phyloP scores from a whole-genome alignment of 2,113 vertebrate species.

The Hippoglossus stenolepis region DNA sequence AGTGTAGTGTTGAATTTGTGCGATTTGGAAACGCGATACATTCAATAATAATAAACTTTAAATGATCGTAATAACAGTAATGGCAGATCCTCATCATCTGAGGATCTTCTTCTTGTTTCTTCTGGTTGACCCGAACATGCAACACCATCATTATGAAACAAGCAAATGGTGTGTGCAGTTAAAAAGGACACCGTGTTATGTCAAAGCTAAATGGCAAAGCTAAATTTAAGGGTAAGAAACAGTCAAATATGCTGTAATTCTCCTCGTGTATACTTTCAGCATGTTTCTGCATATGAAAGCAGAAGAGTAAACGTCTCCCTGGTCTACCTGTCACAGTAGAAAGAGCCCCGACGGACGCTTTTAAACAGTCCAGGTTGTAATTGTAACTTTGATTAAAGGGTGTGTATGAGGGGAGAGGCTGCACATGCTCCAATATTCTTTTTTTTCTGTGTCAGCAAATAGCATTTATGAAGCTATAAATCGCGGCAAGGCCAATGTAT shows the following conservation, averaged over 20 bases:
- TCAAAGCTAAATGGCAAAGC: not conserved
- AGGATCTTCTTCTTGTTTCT: not conserved
- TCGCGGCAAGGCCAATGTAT: conserved; percentile 9
- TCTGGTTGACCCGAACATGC: not conserved
- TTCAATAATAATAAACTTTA: no score
- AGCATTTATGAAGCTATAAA: conserved; percentile 56
- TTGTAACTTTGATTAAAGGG: conserved; percentile 69
- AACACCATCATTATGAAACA: not conserved
- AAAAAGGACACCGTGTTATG: not conserved
- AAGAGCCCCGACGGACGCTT: not conserved
- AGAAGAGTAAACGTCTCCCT: not conserved
- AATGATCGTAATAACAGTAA: no score
- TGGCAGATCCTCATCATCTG: not conserved
- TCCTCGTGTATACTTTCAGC: conserved; percentile 26
- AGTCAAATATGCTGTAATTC: conserved; percentile 30
- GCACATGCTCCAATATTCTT: conserved; percentile 33
- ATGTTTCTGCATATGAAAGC: conserved; percentile 46
- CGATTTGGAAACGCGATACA: no score
- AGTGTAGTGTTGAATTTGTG: no score
- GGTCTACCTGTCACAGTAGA: conserved; percentile 19
- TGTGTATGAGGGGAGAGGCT: conserved; percentile 32
- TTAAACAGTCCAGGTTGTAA: conserved; percentile 49
- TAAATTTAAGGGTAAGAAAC: conserved; percentile 20
- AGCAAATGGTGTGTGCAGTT: not conserved
- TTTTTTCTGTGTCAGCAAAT: conserved; percentile 44